phyloP scores from a whole-genome alignment of 2,888 invertebrate genomes.

The Pristionchus mayeri region DNA sequence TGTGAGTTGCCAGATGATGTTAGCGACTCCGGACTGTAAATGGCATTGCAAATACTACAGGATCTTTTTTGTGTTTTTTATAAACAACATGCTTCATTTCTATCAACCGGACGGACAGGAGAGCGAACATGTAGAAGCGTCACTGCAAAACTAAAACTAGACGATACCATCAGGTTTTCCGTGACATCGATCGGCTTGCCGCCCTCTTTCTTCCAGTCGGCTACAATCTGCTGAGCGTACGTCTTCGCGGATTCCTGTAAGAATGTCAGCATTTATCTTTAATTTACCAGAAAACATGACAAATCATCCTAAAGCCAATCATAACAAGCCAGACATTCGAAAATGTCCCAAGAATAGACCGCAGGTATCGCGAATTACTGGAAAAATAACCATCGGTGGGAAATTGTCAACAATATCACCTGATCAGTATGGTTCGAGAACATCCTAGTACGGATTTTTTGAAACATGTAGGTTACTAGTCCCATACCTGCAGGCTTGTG shows the following conservation, averaged over 20 bases:
- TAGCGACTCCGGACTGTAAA: background rate
- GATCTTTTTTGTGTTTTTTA: background rate
- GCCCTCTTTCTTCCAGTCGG: conserved; percentile 3
- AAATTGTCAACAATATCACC: too few species aligned
- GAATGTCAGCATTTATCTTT: background rate
- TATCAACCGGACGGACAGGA: too few species aligned
- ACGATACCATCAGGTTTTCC: background rate
- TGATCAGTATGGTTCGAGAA: too few species aligned
- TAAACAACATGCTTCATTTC: too few species aligned
- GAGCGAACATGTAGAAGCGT: background rate
- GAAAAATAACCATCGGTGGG: too few species aligned
- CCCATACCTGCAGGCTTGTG: background rate
- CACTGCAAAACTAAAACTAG: background rate
- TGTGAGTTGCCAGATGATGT: background rate
- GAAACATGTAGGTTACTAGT: too few species aligned
- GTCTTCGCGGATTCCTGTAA: conserved; percentile 1
- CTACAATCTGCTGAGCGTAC: background rate
- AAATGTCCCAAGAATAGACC: too few species aligned
- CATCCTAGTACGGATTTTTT: too few species aligned
- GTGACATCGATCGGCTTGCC: background rate
- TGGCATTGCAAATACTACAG: too few species aligned
- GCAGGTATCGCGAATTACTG: too few species aligned
- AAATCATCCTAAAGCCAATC: background rate
- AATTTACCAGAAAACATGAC: background rate
- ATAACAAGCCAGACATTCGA: too few species aligned